Evolutionary conservation across 2,888 invertebrate species (phyloP).

Genomic region (Agriopis aurantiaria): DNA sequence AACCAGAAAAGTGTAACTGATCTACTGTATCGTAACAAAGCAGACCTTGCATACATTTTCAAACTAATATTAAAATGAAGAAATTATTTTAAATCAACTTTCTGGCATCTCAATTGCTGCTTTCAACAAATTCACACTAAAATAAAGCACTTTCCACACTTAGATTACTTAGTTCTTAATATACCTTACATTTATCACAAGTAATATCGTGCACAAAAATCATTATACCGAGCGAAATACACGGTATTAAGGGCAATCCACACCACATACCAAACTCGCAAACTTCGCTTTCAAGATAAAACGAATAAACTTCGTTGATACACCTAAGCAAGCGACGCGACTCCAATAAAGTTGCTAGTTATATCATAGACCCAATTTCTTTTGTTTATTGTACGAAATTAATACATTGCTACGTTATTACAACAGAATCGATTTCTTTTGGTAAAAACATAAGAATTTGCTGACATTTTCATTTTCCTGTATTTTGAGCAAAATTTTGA

Average conservation of each 20-base stretch:
- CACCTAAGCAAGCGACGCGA: slow-evolving; percentile 2
- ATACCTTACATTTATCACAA: slow-evolving; percentile 39
- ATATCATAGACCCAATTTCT: background rate
- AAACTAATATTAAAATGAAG: background rate
- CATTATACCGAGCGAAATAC: slow-evolving; percentile 40
- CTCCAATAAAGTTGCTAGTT: background rate
- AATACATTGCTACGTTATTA: no score
- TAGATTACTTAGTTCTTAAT: slow-evolving; percentile 21
- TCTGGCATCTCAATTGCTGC: slow-evolving; percentile 12
- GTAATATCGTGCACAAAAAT: slow-evolving; percentile 48
- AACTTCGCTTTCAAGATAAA: slow-evolving; percentile 37
- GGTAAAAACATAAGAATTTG: no score
- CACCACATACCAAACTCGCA: slow-evolving; percentile 42
- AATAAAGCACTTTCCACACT: slow-evolving; percentile 22
- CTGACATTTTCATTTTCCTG: no score
- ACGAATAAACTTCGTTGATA: background rate
- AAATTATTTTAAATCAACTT: background rate
- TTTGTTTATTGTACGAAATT: background rate
- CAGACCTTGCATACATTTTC: background rate
- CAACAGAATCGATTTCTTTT: no score
- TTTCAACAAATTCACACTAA: slow-evolving; percentile 21
- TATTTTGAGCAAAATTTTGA: no score
- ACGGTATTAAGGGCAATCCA: slow-evolving; percentile 48
- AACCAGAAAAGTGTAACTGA: no score
- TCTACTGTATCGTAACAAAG: background rate